phyloP scores from a whole-genome alignment of 2,797 vertebrate genomes.

The Gymnothorax reevesii region DNA sequence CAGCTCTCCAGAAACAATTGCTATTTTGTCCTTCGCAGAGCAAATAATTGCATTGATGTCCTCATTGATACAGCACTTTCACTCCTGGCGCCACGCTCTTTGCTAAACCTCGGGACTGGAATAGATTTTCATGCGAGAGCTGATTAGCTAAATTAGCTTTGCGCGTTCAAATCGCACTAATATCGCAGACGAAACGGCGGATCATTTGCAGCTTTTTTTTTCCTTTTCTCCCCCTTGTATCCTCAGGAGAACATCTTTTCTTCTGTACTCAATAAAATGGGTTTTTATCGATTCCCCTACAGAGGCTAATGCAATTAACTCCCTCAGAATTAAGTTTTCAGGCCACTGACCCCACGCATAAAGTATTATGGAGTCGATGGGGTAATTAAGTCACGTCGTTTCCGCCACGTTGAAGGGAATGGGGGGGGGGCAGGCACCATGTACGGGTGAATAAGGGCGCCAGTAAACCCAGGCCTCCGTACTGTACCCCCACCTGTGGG shows the following conservation, averaged over 20 bases:
- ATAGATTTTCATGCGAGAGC: slow-evolving; percentile 28
- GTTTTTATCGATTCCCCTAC: slow-evolving; percentile 77
- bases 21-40: slow-evolving; percentile 54
- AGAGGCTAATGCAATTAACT: slow-evolving; percentile 79
- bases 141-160: slow-evolving; percentile 47
- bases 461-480: not conserved
- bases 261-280: slow-evolving; percentile 73
- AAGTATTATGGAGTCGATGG: slow-evolving; percentile 82
- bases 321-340: slow-evolving; percentile 80
- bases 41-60: slow-evolving; percentile 51
- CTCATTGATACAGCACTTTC: slow-evolving; percentile 44
- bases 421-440: slow-evolving; percentile 68
- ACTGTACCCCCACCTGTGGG: not conserved
- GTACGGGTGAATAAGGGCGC: slow-evolving; percentile 42
- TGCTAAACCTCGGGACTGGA: slow-evolving; percentile 44
- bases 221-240: not conserved
- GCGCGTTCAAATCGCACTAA: slow-evolving; percentile 34
- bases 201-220: not conserved
- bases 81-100: slow-evolving; percentile 47
- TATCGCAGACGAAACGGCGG: not conserved
- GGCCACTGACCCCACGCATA: slow-evolving; percentile 78
- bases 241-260: slow-evolving; percentile 43
- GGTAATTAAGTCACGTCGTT: slow-evolving; percentile 80
- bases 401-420: slow-evolving; percentile 76
- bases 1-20: slow-evolving; percentile 54